A percentile compares a stretch with the other conserved stretches of the same genome.
Conservation (phyloP, 2,797 vertebrate species). For the Lophotriccus pileatus region DNA sequence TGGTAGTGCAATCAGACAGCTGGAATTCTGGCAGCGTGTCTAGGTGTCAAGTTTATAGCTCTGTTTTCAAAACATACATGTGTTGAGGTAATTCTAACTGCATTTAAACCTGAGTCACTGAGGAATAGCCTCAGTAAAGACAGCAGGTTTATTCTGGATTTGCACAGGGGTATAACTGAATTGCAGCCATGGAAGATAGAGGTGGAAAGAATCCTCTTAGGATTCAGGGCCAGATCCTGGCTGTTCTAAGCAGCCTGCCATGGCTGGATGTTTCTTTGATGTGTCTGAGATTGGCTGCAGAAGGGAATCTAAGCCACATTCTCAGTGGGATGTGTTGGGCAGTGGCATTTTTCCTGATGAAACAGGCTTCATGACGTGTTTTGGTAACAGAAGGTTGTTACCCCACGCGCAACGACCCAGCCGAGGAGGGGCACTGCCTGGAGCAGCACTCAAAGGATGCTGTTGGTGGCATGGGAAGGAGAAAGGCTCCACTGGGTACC, state of each 20-base stretch:
- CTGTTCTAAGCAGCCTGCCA: neutral
- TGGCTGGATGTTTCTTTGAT: neutral
- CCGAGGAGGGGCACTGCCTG: neutral
- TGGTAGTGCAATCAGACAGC: neutral
- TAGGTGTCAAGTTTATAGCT: neutral
- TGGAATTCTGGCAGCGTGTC: neutral
- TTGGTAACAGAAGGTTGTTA: neutral
- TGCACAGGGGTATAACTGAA: neutral
- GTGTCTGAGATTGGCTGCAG: neutral
- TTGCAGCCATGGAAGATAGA: neutral
- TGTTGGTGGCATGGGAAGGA: neutral
- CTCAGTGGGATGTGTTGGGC: neutral
- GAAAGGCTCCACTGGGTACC: neutral
- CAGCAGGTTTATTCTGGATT: neutral
- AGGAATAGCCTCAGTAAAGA: neutral
- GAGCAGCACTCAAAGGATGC: neutral
- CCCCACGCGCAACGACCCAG: accelerated
- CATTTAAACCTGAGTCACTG: neutral
- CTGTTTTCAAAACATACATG: accelerated
- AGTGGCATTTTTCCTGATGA: neutral
- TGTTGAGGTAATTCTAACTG: neutral
- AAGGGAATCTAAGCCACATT: neutral
- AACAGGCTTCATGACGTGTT: accelerated
- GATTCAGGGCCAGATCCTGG: neutral
- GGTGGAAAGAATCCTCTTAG: neutral